Conservation (phyloP, 2,888 invertebrate genomes). For the Mesoligia furuncula region DNA sequence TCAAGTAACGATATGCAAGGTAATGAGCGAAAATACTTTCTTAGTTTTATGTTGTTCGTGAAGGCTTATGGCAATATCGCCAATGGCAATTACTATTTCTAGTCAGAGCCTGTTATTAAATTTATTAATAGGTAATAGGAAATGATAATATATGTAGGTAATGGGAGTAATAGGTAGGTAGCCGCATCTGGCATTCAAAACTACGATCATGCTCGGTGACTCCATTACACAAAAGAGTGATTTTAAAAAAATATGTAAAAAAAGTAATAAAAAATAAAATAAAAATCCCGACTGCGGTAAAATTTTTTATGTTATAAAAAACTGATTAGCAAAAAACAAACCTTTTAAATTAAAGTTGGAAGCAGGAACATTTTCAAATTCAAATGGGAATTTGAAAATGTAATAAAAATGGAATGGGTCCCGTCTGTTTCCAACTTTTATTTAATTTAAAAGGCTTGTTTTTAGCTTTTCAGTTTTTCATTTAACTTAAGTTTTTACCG, state of each 20-base stretch:
- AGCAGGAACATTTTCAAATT: too few species aligned
- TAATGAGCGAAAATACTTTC: slow-evolving; percentile 5
- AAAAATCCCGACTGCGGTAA: too few species aligned
- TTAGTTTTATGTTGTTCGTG: neutral
- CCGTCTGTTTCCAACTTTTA: too few species aligned
- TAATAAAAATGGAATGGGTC: too few species aligned
- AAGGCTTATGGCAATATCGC: neutral
- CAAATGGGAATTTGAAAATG: too few species aligned
- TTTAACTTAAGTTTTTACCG: too few species aligned
- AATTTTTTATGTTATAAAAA: too few species aligned
- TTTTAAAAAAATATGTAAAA: neutral
- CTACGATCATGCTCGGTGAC: neutral
- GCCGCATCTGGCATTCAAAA: neutral
- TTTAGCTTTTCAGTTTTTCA: too few species aligned
- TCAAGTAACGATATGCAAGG: slow-evolving; percentile 9
- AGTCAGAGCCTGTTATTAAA: neutral
- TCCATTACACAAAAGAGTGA: neutral
- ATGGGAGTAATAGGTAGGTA: neutral
- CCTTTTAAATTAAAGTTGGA: too few species aligned
- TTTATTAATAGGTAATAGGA: neutral
- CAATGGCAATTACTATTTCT: too few species aligned
- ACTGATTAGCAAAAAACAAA: too few species aligned
- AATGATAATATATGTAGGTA: neutral
- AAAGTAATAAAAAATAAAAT: neutral
- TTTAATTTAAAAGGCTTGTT: too few species aligned